These are phyloP conservation scores for Argynnis bischoffii DNA, from an alignment of 2,888 invertebrate species.

Conservation along the genomic window DNA sequence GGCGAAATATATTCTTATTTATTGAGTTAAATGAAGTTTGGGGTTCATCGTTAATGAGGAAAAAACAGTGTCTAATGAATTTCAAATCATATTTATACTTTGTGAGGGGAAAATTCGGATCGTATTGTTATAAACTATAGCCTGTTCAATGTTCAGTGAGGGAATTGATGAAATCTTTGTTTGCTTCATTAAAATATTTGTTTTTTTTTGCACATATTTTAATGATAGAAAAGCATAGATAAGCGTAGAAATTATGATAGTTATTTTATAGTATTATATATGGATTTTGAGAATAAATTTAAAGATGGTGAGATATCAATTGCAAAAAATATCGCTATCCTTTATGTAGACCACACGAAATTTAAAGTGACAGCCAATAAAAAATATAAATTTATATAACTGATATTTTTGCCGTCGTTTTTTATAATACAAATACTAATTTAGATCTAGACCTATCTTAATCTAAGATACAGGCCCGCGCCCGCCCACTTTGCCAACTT, in stretches of 20 bases:
- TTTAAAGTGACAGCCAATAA: constrained; percentile 9
- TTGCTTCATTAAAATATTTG: no score
- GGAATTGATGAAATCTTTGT: no score
- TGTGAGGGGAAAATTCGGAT: neutral
- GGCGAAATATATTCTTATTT: constrained; percentile 45
- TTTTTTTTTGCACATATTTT: no score
- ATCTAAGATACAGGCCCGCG: constrained; percentile 20
- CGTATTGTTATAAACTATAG: no score
- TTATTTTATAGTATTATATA: no score
- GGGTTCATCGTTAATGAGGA: constrained; percentile 29
- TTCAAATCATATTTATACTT: constrained; percentile 1
- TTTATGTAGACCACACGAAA: constrained; percentile 2
- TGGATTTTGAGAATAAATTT: neutral
- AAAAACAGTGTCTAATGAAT: constrained; percentile 24
- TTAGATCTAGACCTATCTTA: constrained; percentile 34
- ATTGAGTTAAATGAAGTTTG: constrained; percentile 27
- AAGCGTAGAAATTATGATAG: no score
- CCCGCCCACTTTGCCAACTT: constrained; percentile 17
- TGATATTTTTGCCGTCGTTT: constrained; percentile 12
- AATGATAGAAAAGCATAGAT: no score
- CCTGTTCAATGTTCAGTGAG: no score
- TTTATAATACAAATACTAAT: constrained; percentile 28
- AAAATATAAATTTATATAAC: constrained; percentile 8
- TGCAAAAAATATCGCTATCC: neutral
- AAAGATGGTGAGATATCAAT: neutral